Percentiles rank a stretch among this genome's conserved stretches.
These are phyloP conservation scores for Entomobrya proxima DNA, from an alignment of 2,888 invertebrate species.

Conservation along the genomic window DNA sequence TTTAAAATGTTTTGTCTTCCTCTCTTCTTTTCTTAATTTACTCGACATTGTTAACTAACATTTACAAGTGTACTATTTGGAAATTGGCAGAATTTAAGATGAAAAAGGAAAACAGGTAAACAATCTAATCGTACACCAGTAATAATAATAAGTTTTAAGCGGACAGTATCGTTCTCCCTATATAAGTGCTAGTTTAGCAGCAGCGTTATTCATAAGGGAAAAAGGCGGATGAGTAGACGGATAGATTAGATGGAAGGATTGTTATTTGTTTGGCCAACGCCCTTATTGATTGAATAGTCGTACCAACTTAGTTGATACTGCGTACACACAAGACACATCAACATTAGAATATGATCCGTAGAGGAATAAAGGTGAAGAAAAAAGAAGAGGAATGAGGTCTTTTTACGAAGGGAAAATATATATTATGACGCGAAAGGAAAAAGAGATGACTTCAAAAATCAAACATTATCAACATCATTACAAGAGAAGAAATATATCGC, in stretches of 20 bases:
- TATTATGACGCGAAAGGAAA: slow-evolving; percentile 15
- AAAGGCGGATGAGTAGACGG: slow-evolving; percentile 38
- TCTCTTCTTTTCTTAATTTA: slow-evolving; percentile 11
- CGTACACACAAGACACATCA: neutral
- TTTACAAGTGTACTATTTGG: slow-evolving; percentile 26
- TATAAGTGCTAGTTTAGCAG: neutral
- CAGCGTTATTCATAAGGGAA: neutral
- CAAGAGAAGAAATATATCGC: neutral
- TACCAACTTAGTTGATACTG: neutral
- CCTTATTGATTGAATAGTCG: slow-evolving; percentile 74
- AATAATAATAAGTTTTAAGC: slow-evolving; percentile 3
- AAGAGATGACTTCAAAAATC: slow-evolving; percentile 4
- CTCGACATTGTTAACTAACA: slow-evolving; percentile 43
- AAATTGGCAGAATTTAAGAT: slow-evolving; percentile 51
- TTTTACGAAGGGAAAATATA: slow-evolving; percentile 12
- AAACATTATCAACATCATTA: neutral
- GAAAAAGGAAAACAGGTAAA: slow-evolving; percentile 49
- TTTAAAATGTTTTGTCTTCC: neutral
- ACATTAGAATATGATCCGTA: neutral
- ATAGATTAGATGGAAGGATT: slow-evolving; percentile 26
- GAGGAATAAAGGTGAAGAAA: neutral
- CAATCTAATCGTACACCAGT: slow-evolving; percentile 32
- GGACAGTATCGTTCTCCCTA: no score
- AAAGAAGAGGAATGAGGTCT: slow-evolving; percentile 43
- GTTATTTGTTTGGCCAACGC: slow-evolving; percentile 71